Evolutionary conservation across 1,140 invertebrate species (phyloP), one percentile per base, ranked within the genome.

Genomic region (Tetraneura akinire): DNA sequence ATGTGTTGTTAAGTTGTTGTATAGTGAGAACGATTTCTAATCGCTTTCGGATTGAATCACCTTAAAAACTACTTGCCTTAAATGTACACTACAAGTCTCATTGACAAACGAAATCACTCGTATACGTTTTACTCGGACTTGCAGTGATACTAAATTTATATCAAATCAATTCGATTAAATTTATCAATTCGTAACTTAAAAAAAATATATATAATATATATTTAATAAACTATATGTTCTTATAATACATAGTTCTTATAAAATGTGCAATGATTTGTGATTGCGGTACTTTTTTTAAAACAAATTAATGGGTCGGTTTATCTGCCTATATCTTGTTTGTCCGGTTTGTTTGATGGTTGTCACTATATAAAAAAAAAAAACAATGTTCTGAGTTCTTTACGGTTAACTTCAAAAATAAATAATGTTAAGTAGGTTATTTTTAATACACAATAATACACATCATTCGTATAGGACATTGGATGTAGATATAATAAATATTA

Each of bases 361-460:
- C 66, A 47, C 66, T 16, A 23, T 68, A 8, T 37, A 37, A 8
- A 37, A 37, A 37, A 37, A 68, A 68, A 68, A 47, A 68, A 68
- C 32, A 47, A 45, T 45, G 64, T 23, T 45, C n/a, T 45, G 21
- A 45, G 66, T 68, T 68, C 66, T 68, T 68, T 68, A 68, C 47
- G 66, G 21, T 47, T 26, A 47, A 68, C 23, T 68, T 68, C 37
- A 47, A 68, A 47, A 68, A 23, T 68, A 68, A 68, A 47, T 47
- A 68, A 68, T 37, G 8, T 16, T 68, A 68, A 68, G 42, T 68
- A 68, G 66, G 66, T 68, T 68, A 68, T 68, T 68, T 68, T 68
- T 68, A 68, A 68, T 68, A 68, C 45, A 68, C 23, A 68, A n/a
- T 68, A 21, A 68, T 68, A 23, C 66, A 47, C n/a, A n/a, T n/a